Base-by-base conservation (phyloP, 2,888 invertebrate species). In the Lithophane socia region DNA sequence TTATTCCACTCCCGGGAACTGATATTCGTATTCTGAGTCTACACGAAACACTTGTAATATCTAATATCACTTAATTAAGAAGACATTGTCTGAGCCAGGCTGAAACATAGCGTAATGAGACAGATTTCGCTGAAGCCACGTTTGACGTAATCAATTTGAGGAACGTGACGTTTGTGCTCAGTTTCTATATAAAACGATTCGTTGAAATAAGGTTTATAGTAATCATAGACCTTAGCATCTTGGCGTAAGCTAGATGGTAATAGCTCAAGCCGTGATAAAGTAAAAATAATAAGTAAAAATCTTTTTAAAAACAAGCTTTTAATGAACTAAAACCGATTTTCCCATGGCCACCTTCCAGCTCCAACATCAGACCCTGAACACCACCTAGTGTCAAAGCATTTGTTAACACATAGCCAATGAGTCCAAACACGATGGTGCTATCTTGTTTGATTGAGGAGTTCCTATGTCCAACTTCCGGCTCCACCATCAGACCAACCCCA, bases 51-150 rank as follows among this genome's bases (percentile, higher is more conserved):
- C 85, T 76, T 82, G 52, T 82, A 81, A 60, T 82, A 71, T 85
- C 85, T 85, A 79, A 83, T 79, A 86, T 75, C 63, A 67, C 58
- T 82, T 85, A 82, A 85, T 82, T 82, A 85, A 82, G 60, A 75
- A 70, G 76, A 75, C 75, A 85, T 63, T 75, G 85, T 82, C 85
- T 75, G 60, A 69, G 72, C 58, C 47, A 66, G 47, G n/a, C 71
- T 72, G 68, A 13, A 42, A 73, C 54, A 73, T 29, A 37, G 44
- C 70, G 72, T 83, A 83, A 86, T 72, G 83, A 83, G 86, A 56
- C 67, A 73, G 64, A 68, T 71, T 78, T 67, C 16, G 56, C 67
- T 63, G 64, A 78, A 83, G 83, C 68, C 60, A 60, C 54, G 49
- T 67, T 72, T 78, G 82, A 74, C 82, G 77, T 76, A 67, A 86